Evolutionary conservation across 2,797 vertebrate genomes (phyloP).

Genomic region (Nannoperca obscura): DNA sequence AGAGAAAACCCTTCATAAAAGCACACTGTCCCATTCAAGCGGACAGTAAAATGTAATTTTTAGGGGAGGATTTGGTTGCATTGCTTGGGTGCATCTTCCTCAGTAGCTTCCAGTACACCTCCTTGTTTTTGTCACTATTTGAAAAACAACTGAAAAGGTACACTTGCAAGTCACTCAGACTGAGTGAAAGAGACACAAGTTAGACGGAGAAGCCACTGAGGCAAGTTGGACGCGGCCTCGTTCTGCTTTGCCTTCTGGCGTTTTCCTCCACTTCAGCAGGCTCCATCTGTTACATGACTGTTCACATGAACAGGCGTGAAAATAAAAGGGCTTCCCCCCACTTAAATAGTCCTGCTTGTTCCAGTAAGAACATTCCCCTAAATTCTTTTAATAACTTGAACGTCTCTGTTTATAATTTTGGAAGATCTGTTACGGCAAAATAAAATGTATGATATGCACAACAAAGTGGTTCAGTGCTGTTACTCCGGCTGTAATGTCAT

Average conservation of each 20-base stretch:
- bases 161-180: not conserved
- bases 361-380: slow-evolving; percentile 1
- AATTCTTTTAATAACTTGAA: slow-evolving; percentile 63
- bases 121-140: not conserved
- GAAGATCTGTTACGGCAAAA: slow-evolving; percentile 52
- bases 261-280: slow-evolving; percentile 42
- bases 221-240: not conserved
- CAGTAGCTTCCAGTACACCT: not conserved
- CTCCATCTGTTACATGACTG: slow-evolving; percentile 50
- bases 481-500: slow-evolving; percentile 10
- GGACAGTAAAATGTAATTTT: slow-evolving; percentile 7
- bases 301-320: slow-evolving; percentile 13
- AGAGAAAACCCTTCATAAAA: slow-evolving; percentile 47
- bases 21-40: slow-evolving; percentile 52
- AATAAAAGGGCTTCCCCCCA: slow-evolving; percentile 58
- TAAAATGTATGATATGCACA: slow-evolving; percentile 70
- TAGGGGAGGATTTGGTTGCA: not conserved
- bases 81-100: slow-evolving; percentile 1
- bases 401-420: slow-evolving; percentile 43
- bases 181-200: not conserved
- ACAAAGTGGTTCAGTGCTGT: not conserved
- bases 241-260: slow-evolving; percentile 10
- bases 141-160: not conserved
- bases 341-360: slow-evolving; percentile 17
- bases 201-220: slow-evolving; percentile 20